phyloP scores from a whole-genome alignment of 2,797 vertebrate genomes.

The Trichosurus vulpecula region DNA sequence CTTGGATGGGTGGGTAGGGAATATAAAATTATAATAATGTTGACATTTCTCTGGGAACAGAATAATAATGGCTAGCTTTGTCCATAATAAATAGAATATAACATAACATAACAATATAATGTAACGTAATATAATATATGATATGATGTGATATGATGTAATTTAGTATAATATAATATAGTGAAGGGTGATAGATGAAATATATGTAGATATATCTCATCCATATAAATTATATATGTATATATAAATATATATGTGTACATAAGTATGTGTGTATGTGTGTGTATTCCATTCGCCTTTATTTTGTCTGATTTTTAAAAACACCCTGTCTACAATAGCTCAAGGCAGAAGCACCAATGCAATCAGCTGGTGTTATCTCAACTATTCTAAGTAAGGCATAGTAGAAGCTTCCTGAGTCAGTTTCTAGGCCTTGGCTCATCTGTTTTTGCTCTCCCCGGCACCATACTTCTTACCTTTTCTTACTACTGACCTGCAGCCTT shows the following conservation, averaged over 20 bases:
- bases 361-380: not conserved
- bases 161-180: no score
- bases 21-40: not conserved
- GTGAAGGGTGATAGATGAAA: not conserved
- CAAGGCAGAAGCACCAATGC: not conserved
- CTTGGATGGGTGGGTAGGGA: not conserved
- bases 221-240: not conserved
- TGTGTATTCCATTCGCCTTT: not conserved
- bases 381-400: not conserved
- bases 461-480: not conserved
- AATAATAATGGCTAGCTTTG: not conserved
- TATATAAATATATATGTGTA: not conserved
- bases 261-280: no score
- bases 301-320: not conserved
- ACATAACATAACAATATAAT: not conserved
- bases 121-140: not conserved
- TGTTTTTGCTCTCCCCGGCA: not conserved
- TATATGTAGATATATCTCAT: not conserved
- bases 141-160: no score
- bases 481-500: not conserved
- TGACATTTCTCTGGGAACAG: not conserved
- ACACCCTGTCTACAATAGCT: not conserved
- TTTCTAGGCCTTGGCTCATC: not conserved
- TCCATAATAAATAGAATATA: not conserved
- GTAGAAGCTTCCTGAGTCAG: not conserved